Percentiles rank a stretch among this genome's conserved stretches.
Conservation (phyloP, 2,888 invertebrate genomes). For the Drosophila tanythrix region DNA sequence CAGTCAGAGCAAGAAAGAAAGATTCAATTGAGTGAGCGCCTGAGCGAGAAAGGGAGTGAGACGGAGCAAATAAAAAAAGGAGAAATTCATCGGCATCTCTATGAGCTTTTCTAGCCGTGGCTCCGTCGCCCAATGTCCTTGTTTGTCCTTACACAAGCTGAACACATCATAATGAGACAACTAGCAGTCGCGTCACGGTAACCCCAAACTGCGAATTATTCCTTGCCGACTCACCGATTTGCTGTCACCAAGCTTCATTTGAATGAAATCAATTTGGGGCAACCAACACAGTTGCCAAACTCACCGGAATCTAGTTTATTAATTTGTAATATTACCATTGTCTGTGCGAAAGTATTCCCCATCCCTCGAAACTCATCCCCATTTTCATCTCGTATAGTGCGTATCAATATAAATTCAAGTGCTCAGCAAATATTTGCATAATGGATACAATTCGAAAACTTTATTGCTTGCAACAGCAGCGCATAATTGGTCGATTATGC, state of each 20-base stretch:
- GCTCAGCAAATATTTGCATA: conserved; percentile 33
- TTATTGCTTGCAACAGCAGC: conserved; percentile 2
- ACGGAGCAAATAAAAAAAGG: neutral
- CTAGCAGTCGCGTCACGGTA: conserved; percentile 60
- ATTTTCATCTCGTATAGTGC: neutral
- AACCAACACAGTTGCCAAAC: conserved; percentile 13
- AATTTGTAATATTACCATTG: conserved; percentile 27
- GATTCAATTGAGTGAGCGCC: conserved; percentile 8
- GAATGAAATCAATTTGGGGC: conserved; percentile 44
- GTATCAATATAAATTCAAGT: conserved; percentile 12
- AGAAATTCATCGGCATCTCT: conserved; percentile 25
- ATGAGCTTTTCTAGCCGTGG: conserved; percentile 37
- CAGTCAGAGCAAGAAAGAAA: conserved; percentile 8
- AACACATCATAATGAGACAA: conserved; percentile 77
- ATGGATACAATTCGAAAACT: neutral
- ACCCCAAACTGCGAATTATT: conserved; percentile 22
- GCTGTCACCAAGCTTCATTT: conserved; percentile 41
- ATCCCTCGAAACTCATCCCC: neutral
- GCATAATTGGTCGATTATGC: neutral
- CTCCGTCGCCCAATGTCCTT: conserved; percentile 66
- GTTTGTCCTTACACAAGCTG: conserved; percentile 65
- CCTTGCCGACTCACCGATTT: neutral
- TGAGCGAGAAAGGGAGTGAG: conserved; percentile 10
- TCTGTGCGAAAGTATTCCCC: conserved; percentile 14
- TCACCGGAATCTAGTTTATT: conserved; percentile 30